Evolutionary conservation across 2,888 invertebrate species (phyloP).

Genomic region (Lamellibrachia satsuma): DNA sequence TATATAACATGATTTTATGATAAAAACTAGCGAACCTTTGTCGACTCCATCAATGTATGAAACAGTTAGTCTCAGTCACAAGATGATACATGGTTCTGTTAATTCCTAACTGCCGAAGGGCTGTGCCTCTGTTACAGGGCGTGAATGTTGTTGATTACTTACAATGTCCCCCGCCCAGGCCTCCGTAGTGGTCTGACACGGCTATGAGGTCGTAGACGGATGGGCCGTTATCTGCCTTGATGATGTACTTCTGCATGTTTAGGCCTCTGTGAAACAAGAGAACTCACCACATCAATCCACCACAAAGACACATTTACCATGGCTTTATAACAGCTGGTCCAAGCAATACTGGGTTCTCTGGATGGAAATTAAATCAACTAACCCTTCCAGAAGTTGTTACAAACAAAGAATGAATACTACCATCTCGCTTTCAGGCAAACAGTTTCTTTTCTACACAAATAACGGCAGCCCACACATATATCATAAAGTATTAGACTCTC

Average conservation of each 20-base stretch:
- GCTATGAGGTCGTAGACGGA: constrained; percentile 69
- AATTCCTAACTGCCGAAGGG: no score
- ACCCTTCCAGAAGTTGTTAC: not conserved
- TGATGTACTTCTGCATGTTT: constrained; percentile 67
- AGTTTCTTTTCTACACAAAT: no score
- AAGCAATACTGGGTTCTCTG: not conserved
- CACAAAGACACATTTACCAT: not conserved
- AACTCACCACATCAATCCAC: not conserved
- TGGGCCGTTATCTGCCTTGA: constrained; percentile 62
- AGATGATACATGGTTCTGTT: no score
- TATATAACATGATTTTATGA: no score
- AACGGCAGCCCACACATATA: no score
- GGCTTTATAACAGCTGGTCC: no score
- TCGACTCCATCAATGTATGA: no score
- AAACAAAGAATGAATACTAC: no score
- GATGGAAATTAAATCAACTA: not conserved
- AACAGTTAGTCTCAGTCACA: no score
- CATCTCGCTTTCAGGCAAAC: no score
- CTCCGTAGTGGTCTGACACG: constrained; percentile 71
- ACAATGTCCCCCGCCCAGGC: constrained; percentile 66
- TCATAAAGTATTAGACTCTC: not conserved
- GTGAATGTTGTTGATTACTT: constrained; percentile 43
- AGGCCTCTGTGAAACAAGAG: constrained; percentile 58
- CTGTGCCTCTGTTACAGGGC: not conserved
- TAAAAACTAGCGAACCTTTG: no score